These are phyloP conservation scores for Archips crataeganus DNA, from an alignment of 2,888 invertebrate genomes.

Conservation along the genomic window DNA sequence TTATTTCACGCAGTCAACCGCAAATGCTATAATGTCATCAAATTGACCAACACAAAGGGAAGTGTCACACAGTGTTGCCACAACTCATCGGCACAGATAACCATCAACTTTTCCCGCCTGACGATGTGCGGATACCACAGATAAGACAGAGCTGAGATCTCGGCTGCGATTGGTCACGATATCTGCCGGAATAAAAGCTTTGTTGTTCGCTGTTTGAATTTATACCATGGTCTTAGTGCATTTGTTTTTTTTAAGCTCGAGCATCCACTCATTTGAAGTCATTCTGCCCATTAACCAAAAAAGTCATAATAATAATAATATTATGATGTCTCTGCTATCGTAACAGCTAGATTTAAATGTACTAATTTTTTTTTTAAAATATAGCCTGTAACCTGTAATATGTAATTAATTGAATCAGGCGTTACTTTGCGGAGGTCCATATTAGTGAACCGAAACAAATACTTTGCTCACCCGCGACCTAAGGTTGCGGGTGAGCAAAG, in stretches of 20 bases:
- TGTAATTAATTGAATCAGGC: too few species aligned
- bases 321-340: too few species aligned
- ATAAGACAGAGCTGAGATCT: conserved; percentile 38
- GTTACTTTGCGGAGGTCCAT: too few species aligned
- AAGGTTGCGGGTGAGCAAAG: too few species aligned
- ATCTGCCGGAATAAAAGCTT: conserved; percentile 42
- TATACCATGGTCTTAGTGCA: conserved; percentile 26
- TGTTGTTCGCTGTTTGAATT: conserved; percentile 35
- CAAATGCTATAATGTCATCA: conserved; percentile 8
- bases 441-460: too few species aligned
- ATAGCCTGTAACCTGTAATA: too few species aligned
- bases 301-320: too few species aligned
- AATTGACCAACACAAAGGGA: conserved; percentile 43
- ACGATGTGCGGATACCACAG: conserved; percentile 48
- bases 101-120: conserved; percentile 50
- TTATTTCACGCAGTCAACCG: neutral
- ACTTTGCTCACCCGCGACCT: too few species aligned
- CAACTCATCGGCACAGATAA: conserved; percentile 49
- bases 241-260: neutral
- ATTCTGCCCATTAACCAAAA: too few species aligned
- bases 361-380: too few species aligned
- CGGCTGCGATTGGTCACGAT: conserved; percentile 41
- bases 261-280: too few species aligned
- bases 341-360: too few species aligned
- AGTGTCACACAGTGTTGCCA: conserved; percentile 45